Percentiles rank a stretch among this genome's conserved stretches.
Evolutionary conservation across 2,888 invertebrate species (phyloP).

Genomic region (Orchesellides sinensis): DNA sequence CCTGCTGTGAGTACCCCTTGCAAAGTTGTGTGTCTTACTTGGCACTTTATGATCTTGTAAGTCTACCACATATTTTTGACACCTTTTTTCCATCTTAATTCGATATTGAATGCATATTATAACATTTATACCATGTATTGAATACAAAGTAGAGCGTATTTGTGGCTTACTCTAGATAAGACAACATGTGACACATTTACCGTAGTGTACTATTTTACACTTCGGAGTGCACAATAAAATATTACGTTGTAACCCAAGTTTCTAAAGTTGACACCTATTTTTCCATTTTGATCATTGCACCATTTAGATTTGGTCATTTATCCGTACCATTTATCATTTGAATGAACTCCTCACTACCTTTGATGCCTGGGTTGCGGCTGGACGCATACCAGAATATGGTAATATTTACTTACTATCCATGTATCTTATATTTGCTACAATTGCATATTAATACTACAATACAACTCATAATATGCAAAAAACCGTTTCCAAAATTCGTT

Average conservation of each 20-base stretch:
- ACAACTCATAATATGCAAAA: not conserved
- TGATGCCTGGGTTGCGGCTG: constrained; percentile 71
- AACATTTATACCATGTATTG: not conserved
- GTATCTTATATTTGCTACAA: not conserved
- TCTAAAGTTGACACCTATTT: too few species aligned
- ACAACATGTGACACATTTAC: not conserved
- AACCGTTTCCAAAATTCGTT: too few species aligned
- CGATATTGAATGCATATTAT: not conserved
- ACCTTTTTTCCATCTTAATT: not conserved
- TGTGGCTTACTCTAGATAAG: too few species aligned
- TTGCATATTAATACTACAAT: not conserved
- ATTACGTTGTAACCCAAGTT: constrained; percentile 13
- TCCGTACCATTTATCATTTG: constrained; percentile 72
- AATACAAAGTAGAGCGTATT: too few species aligned
- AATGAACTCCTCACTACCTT: constrained; percentile 73
- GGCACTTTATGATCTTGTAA: constrained; percentile 72
- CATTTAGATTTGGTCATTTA: constrained; percentile 71
- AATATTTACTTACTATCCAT: constrained; percentile 26
- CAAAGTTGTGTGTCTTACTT: constrained; percentile 68
- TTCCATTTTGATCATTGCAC: constrained; percentile 32
- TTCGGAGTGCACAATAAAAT: constrained; percentile 38
- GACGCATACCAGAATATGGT: constrained; percentile 71
- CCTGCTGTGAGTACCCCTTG: constrained; percentile 70
- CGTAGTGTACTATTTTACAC: constrained; percentile 59
- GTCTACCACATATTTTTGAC: constrained; percentile 34